phyloP scores from a whole-genome alignment of 2,113 vertebrate genomes.

The Acanthisitta chloris region DNA sequence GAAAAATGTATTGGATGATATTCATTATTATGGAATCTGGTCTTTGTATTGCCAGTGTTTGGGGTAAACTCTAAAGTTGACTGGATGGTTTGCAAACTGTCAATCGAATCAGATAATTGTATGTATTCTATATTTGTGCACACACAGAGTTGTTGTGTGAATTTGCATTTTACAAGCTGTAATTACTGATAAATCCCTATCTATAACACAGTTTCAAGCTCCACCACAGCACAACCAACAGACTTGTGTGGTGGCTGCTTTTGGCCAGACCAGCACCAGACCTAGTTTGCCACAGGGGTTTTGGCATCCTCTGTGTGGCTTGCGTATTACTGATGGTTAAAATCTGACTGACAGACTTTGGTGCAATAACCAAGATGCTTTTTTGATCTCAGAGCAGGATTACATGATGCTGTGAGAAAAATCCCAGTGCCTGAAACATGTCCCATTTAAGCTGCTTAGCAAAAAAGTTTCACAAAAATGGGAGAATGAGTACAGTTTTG shows the following conservation, averaged over 20 bases:
- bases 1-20: background rate
- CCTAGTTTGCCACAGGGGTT: background rate
- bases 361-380: background rate
- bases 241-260: background rate
- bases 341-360: background rate
- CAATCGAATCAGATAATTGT: background rate
- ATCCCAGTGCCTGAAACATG: background rate
- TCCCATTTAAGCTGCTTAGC: background rate
- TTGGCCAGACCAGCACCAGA: background rate
- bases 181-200: background rate
- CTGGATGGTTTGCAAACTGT: background rate
- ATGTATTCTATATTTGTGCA: background rate
- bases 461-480: background rate
- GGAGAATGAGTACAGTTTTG: background rate
- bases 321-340: background rate
- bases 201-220: background rate
- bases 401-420: background rate
- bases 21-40: background rate
- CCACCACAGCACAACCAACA: background rate
- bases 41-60: background rate
- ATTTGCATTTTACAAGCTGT: background rate
- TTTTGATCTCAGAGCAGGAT: background rate
- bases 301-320: background rate
- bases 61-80: background rate
- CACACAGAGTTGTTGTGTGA: background rate